A percentile compares a stretch with the other conserved stretches of the same genome.
Evolutionary conservation across 2,113 vertebrate species (phyloP).

Genomic region (Cinclus mexicanus): DNA sequence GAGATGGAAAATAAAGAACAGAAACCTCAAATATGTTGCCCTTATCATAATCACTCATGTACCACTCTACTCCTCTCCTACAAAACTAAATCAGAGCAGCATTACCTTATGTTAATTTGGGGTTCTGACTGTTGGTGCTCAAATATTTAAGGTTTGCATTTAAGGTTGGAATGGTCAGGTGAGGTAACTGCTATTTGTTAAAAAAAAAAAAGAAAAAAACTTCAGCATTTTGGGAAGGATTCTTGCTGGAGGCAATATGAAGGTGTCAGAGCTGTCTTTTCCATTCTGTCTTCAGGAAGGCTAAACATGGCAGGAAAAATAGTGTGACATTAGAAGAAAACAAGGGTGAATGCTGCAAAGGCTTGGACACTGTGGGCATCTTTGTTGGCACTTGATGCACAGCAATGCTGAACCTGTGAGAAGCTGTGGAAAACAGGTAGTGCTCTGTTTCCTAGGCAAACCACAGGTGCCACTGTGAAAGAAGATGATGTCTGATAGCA

Average conservation of each 20-base stretch:
- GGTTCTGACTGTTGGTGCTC: not conserved
- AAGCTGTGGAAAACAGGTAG: not conserved
- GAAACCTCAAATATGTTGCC: not conserved
- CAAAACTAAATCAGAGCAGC: not conserved
- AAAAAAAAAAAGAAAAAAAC: too few species aligned
- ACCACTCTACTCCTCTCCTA: rapidly evolving
- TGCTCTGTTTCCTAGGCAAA: not conserved
- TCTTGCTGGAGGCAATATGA: not conserved
- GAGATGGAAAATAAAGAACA: not conserved
- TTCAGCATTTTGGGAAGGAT: not conserved
- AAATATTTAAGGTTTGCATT: not conserved
- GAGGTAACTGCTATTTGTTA: not conserved
- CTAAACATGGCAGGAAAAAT: not conserved
- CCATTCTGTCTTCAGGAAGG: not conserved
- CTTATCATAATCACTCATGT: not conserved
- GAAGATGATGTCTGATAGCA: not conserved
- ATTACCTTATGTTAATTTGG: not conserved
- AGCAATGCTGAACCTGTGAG: not conserved
- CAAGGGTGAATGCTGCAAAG: not conserved
- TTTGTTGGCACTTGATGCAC: not conserved
- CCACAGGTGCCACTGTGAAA: not conserved
- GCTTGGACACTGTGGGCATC: not conserved
- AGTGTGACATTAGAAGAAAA: not conserved
- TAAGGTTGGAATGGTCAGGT: not conserved
- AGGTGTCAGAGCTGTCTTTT: not conserved